A percentile compares a stretch with the other conserved stretches of the same genome.
Evolutionary conservation across 2,888 invertebrate genomes (phyloP).

Genomic region (Phorcus lineatus): DNA sequence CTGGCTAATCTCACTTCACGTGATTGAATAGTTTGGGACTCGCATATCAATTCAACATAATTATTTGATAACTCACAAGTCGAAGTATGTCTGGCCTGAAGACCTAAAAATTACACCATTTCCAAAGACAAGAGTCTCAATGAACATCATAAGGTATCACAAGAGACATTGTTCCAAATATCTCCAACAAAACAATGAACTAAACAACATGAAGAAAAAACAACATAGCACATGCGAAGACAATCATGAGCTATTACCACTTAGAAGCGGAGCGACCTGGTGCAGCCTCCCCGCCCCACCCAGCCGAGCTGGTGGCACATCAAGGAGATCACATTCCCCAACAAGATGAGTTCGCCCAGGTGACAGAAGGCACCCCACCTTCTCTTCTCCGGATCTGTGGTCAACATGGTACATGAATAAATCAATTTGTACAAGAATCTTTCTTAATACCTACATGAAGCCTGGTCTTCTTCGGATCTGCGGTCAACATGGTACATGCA

Average conservation of each 20-base stretch:
- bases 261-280: not conserved
- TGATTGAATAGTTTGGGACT: too few species aligned
- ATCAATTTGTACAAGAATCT: too few species aligned
- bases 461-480: slow-evolving; percentile 58
- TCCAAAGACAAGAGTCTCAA: too few species aligned
- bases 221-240: too few species aligned
- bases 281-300: not conserved
- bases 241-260: not conserved
- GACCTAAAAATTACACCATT: too few species aligned
- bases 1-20: too few species aligned
- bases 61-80: too few species aligned
- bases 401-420: not conserved
- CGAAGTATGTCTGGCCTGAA: too few species aligned
- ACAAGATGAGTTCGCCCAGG: slow-evolving; percentile 48
- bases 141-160: too few species aligned
- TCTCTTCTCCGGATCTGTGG: slow-evolving; percentile 58
- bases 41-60: too few species aligned
- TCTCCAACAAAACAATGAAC: not conserved
- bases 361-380: slow-evolving; percentile 54
- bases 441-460: too few species aligned
- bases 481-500: not conserved
- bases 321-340: slow-evolving; percentile 56
- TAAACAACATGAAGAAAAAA: not conserved
- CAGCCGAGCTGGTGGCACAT: slow-evolving; percentile 50
- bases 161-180: too few species aligned